phyloP scores from a whole-genome alignment of 2,888 invertebrate species.

The Heliconius erato region DNA sequence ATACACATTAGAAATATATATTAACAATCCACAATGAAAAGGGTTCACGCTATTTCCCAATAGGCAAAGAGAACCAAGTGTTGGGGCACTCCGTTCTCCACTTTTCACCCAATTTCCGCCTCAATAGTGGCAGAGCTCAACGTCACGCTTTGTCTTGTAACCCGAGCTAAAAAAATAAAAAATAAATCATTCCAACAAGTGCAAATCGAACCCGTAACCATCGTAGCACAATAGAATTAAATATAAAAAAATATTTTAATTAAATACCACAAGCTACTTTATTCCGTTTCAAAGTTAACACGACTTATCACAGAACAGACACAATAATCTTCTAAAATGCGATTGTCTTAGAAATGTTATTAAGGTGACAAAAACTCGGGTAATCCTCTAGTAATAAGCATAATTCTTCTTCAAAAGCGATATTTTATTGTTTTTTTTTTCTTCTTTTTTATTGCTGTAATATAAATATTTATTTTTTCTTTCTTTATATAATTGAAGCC shows the following conservation, averaged over 20 bases:
- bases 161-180: neutral
- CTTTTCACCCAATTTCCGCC: neutral
- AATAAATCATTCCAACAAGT: neutral
- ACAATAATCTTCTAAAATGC: conserved; percentile 60
- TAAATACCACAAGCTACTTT: neutral
- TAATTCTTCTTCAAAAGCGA: conserved; percentile 46
- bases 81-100: neutral
- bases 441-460: neutral
- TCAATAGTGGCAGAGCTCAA: neutral
- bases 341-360: conserved; percentile 64
- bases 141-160: neutral
- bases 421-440: conserved; percentile 10
- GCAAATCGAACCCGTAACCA: neutral
- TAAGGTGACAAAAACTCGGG: conserved; percentile 67
- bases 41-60: too few species aligned
- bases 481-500: neutral
- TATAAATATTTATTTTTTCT: neutral
- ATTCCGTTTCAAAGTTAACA: neutral
- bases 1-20: too few species aligned
- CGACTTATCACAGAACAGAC: neutral
- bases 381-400: conserved; percentile 67
- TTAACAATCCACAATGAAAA: too few species aligned
- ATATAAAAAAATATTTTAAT: conserved; percentile 7
- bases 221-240: neutral
- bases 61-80: too few species aligned